phyloP scores from a whole-genome alignment of 2,113 vertebrate species.

The Ageneiosus marmoratus region DNA sequence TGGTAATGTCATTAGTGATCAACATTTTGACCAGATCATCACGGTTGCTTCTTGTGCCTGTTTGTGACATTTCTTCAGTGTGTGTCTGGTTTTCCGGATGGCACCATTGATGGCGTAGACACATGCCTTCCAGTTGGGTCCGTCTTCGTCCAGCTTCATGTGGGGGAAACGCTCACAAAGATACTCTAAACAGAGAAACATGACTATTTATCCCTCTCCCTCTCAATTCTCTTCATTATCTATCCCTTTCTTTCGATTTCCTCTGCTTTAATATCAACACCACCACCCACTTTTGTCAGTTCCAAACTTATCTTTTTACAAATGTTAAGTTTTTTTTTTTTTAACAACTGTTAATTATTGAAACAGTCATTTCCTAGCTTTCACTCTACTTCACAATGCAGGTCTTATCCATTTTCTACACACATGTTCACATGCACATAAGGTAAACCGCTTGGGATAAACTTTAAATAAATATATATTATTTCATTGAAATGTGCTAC shows the following conservation, averaged over 20 bases:
- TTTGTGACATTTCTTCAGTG: conserved; percentile 50
- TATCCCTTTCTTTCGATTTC: neutral
- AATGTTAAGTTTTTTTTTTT: too few species aligned
- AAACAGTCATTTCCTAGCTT: too few species aligned
- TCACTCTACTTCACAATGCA: too few species aligned
- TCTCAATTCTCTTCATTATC: neutral
- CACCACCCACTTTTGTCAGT: too few species aligned
- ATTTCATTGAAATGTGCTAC: neutral
- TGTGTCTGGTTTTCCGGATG: conserved; percentile 69
- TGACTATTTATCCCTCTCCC: neutral
- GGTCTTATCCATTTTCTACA: too few species aligned
- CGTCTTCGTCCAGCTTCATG: conserved; percentile 71
- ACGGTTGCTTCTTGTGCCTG: neutral
- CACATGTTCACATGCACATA: too few species aligned
- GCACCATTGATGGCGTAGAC: conserved; percentile 75
- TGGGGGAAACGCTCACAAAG: conserved; percentile 72
- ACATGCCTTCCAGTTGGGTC: conserved; percentile 76
- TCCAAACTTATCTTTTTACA: too few species aligned
- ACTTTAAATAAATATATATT: too few species aligned
- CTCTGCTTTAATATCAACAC: too few species aligned
- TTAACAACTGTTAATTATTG: too few species aligned
- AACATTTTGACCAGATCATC: neutral
- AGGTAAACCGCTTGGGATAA: too few species aligned
- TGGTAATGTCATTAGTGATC: too few species aligned
- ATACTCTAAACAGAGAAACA: conserved; percentile 71